phyloP scores from a whole-genome alignment of 2,113 vertebrate species.

The Platanista minor region DNA sequence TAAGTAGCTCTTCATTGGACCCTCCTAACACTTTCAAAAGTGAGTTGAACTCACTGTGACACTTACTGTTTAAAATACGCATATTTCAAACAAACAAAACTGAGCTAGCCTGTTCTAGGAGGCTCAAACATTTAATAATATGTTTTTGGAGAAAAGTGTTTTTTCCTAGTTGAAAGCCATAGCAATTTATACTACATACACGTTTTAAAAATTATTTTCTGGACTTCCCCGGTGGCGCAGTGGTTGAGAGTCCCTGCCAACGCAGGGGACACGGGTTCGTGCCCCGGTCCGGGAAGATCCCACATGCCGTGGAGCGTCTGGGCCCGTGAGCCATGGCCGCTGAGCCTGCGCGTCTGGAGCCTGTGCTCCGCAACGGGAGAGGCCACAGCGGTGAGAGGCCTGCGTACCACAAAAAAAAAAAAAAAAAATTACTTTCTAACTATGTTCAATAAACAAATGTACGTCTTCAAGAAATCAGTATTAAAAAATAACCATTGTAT shows the following conservation, averaged over 20 bases:
- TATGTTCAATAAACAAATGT: background rate
- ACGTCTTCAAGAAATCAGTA: background rate
- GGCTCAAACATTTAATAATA: background rate
- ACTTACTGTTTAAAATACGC: conserved; percentile 28
- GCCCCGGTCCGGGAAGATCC: too few relatives aligned
- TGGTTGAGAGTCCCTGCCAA: too few relatives aligned
- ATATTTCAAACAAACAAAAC: conserved; percentile 39
- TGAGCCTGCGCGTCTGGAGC: too few relatives aligned
- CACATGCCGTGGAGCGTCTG: too few relatives aligned
- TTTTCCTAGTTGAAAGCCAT: background rate
- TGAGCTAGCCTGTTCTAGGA: conserved; percentile 1
- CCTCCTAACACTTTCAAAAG: conserved; percentile 46
- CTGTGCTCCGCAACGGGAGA: too few relatives aligned
- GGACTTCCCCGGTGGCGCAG: too few relatives aligned
- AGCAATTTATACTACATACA: background rate
- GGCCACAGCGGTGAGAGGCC: too few relatives aligned
- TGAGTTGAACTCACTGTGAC: conserved; percentile 15
- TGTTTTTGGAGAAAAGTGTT: background rate
- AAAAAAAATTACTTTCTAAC: background rate
- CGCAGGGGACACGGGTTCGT: too few relatives aligned
- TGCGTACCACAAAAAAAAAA: too few relatives aligned
- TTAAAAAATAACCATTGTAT: background rate
- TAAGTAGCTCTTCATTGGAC: background rate
- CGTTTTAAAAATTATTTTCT: background rate
- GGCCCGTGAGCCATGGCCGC: too few relatives aligned